These are phyloP conservation scores for Ennomos quercinarius DNA, from an alignment of 2,888 invertebrate genomes.

Conservation along the genomic window DNA sequence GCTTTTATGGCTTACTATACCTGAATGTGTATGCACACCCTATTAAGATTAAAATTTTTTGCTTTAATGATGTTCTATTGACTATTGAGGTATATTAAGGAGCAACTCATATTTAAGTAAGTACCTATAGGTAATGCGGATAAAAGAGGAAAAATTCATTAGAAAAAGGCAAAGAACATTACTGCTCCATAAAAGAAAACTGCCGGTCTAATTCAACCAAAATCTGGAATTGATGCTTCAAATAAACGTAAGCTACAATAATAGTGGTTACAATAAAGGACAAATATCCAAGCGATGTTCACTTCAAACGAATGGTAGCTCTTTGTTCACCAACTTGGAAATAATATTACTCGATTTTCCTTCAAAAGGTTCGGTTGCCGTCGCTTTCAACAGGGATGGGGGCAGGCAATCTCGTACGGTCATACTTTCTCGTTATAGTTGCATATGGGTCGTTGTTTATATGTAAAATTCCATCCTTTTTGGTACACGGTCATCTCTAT, in stretches of 20 bases:
- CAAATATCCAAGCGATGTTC: constrained; percentile 59
- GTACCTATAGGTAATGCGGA: too few relatives aligned
- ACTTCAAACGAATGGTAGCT: constrained; percentile 59
- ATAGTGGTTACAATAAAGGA: constrained; percentile 55
- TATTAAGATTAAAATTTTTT: constrained; percentile 55
- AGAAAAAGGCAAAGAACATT: constrained; percentile 9
- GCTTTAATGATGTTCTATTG: constrained; percentile 44
- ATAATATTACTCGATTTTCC: constrained; percentile 74
- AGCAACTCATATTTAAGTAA: constrained; percentile 20
- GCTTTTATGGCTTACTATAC: constrained; percentile 53
- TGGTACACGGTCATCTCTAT: constrained; percentile 51
- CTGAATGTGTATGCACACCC: constrained; percentile 49
- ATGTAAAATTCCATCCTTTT: constrained; percentile 38
- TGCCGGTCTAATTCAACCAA: constrained; percentile 13
- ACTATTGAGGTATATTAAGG: too few relatives aligned
- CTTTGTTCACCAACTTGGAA: constrained; percentile 76
- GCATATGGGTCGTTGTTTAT: constrained; percentile 63
- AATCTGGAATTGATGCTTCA: constrained; percentile 33
- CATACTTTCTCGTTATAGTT: constrained; percentile 64
- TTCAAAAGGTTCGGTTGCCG: constrained; percentile 60
- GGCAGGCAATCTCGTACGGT: constrained; percentile 63
- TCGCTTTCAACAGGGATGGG: constrained; percentile 56
- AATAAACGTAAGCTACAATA: constrained; percentile 50
- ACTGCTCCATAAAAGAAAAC: constrained; percentile 13
- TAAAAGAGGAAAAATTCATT: constrained; percentile 23